Base-by-base conservation (phyloP, 2,113 vertebrate species). In the Spheniscus mendiculus region DNA sequence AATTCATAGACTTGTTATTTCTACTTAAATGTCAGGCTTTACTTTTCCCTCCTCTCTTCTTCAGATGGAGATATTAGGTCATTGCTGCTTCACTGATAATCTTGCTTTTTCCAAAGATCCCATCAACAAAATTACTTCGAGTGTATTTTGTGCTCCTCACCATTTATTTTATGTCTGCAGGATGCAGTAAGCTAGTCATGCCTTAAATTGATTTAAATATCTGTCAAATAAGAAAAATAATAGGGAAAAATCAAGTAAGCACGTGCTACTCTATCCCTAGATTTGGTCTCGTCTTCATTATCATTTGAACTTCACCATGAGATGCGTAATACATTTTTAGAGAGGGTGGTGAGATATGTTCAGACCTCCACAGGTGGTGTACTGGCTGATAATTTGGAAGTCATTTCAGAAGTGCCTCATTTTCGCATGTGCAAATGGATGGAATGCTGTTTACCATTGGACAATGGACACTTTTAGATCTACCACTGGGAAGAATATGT, bases 151-250 rank as follows among this genome's bases (percentile, higher is more conserved):
- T 96, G 32, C 32, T 70, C 9, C 36, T 96, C 12, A 29, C 42
- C 4, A 40, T 91, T 94, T 90, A 62, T 83, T 95, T 96, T 86
- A 34, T 78, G 38, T 69, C 50, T 93, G 29, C n/a, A 53, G 83
- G 62, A 79, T 73, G 42, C 36, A 82, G 55, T 79, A 73, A 96
- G 88, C 55, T 63, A 86, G 23, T 94, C 23, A 34, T 88, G 58
- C 52, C 32, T 94, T 91, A 91, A 84, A 78, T 62, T 62, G 63
- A 47, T 78, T 69, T 80, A 87, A 92, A 77, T 76, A 50, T 49
- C 45, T 87, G 83, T 74, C 83, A 90, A 65, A 66, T 87, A 67
- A 87, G 27, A 66, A 62, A 85, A 96, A 59, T 23, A 67, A 44
- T 65, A 71, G 45, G 22, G 76, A 96, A 67, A 20, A 56, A 34